Evolutionary conservation across 1,140 invertebrate species (phyloP).

Genomic region (Archivesica marissinica): DNA sequence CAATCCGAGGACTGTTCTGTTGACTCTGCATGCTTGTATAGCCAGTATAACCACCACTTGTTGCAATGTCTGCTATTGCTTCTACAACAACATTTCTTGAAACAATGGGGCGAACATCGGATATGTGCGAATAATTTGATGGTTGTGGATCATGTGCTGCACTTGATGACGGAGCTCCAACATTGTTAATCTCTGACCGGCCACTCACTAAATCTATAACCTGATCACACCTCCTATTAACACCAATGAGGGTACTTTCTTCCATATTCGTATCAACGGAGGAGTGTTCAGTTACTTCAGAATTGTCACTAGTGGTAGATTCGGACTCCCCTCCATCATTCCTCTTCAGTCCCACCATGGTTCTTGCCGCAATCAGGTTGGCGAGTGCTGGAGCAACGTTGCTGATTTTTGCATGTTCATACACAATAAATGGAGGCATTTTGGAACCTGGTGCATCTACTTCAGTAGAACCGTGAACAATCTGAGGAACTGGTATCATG

Average conservation of each 20-base stretch:
- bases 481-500: background rate
- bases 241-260: background rate
- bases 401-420: conserved; percentile 55
- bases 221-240: background rate
- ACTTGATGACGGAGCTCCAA: background rate
- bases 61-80: conserved; percentile 65
- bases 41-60: conserved; percentile 25
- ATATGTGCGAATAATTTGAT: background rate
- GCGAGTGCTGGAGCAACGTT: conserved; percentile 68
- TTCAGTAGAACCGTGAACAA: background rate
- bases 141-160: background rate
- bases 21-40: conserved; percentile 76
- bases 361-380: conserved; percentile 65
- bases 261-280: conserved; percentile 19
- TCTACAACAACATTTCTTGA: conserved; percentile 76
- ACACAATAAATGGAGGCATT: conserved; percentile 48
- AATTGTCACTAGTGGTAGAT: background rate
- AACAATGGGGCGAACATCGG: background rate
- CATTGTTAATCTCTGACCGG: background rate
- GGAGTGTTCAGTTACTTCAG: background rate
- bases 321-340: conserved; percentile 3
- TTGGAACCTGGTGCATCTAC: background rate
- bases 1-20: conserved; percentile 73
- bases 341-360: conserved; percentile 56
- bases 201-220: background rate